Evolutionary conservation across 2,888 invertebrate species (phyloP), one percentile per base, ranked within the genome.

Genomic region (Lasiommata megera): DNA sequence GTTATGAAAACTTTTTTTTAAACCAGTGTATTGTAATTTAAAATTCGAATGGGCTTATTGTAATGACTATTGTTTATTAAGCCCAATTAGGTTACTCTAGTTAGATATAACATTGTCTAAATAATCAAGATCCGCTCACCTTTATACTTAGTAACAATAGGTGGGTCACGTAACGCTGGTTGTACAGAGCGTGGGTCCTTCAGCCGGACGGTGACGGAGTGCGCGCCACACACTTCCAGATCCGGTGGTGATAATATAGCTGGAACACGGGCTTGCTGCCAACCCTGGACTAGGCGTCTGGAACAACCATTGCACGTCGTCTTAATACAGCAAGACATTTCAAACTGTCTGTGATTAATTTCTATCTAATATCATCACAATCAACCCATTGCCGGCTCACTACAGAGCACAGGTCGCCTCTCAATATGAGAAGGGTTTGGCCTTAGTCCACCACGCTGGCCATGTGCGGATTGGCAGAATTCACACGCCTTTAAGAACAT

Each of bases 131-230:
- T 12, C 29, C 38, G 3, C 29, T 79, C 83, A 97, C 97, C 95
- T 94, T 95, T 97, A 82, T 96, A 98, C 88, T 97, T 97, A 36
- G 98, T 98, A 70, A 96, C 94, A 59, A 97, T 94, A 11, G 96
- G 94, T 14, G 95, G 94, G 72, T 96, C 96, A 43, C 94, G 93
- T 12, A 58, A 95, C 73, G 95, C 94, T 58, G 94, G 92, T 71
- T 95, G 93, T 63, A 93, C 91, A 44, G 94, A 56, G 89, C 93
- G 92, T 29, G 94, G 62, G 90, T 94, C 74, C 92, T 94, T 56
- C 92, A 94, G 56, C 80, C 94, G 77, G 67, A 92, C 87, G 1
- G 91, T 79, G 51, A 97, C 93, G 0, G 94, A 93, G 60, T 94
- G 94, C 16, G 94, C 93, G 43, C 95, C 95, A 28, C 95, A 94